Base-by-base conservation (phyloP, 2,797 vertebrate genomes). In the Chrysocyon brachyurus region DNA sequence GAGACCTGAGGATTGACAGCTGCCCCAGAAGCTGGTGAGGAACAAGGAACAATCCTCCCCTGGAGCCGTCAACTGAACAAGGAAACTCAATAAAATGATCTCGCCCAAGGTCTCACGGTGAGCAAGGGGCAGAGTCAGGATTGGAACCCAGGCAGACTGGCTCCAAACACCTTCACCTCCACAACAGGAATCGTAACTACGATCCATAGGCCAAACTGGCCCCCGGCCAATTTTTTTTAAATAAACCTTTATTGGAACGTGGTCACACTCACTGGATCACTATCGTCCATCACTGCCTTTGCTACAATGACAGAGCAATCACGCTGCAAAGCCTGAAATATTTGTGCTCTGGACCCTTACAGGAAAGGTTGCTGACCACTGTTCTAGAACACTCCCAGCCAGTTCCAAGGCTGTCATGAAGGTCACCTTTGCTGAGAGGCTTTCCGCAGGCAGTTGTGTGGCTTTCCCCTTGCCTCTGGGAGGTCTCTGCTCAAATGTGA, bases 1-100 rank as follows among this genome's bases (percentile, higher is more conserved):
- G 40, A 36, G 31, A 19, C 0, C 31, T 40, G 2, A 16, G 73
- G 46, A 31, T 28, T 2, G 26, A 16, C 16, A 0, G 59, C 24
- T 8, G 0, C 56, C 31, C 57, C 22, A 10, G 57, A 24, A 31
- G 52, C 52, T 9, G 12, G 31, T 26, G 22, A 68, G 24, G 3
- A 16, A n/a, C 8, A 33, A 36, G 33, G 36, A 3, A n/a, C 31
- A 4, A 3, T 2, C 49, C 16, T 26, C 36, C 57, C 73, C 49
- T 0, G 0, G 52, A 52, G 54, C n/a, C 33, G 0, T 11, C 31
- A 11, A 33, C 46, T 36, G 8, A 63, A 87, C 56, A 49, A 28
- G 33, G 52, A 54, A 10, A 24, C 61, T 36, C 56, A 11, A 11
- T 1, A 4, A 22, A 10, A 36, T 15, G 4, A 14, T 28, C 70